A percentile compares a stretch with the other conserved stretches of the same genome.
phyloP scores from a whole-genome alignment of 2,888 invertebrate species.

The Ormyrus labotus region DNA sequence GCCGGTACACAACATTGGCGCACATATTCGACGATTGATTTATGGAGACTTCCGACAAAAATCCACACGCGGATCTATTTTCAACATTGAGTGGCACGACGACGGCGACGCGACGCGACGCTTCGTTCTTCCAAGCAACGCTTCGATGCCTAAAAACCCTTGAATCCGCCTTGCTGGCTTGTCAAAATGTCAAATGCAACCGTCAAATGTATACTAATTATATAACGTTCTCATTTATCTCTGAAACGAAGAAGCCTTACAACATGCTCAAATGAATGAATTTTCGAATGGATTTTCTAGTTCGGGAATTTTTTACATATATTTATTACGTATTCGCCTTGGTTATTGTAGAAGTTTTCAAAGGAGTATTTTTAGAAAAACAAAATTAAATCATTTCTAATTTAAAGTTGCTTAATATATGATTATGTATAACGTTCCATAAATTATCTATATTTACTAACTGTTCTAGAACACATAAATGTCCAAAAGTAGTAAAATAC shows the following conservation, averaged over 20 bases:
- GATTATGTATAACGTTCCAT: too few relatives aligned
- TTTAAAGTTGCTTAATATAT: neutral
- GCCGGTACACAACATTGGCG: neutral
- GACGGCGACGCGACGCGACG: constrained; percentile 6
- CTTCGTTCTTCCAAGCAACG: constrained; percentile 20
- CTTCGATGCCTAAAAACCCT: constrained; percentile 10
- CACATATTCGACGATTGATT: constrained; percentile 38
- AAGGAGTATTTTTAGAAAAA: neutral
- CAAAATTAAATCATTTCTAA: neutral
- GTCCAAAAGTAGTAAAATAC: too few relatives aligned
- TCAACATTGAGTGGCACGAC: neutral
- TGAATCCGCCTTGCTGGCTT: constrained; percentile 32
- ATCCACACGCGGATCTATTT: constrained; percentile 40
- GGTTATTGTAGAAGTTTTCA: neutral
- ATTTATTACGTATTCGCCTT: neutral
- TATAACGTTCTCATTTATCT: constrained; percentile 17
- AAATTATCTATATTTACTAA: too few relatives aligned
- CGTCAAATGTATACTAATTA: constrained; percentile 36
- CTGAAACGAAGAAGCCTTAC: neutral
- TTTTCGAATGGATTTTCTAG: too few relatives aligned
- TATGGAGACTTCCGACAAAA: constrained; percentile 39
- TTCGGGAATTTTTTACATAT: neutral
- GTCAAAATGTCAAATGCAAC: constrained; percentile 42
- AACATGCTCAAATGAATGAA: too few relatives aligned
- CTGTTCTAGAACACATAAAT: too few relatives aligned